Evolutionary conservation across 2,888 invertebrate species (phyloP), one percentile per base, ranked within the genome.

Genomic region (Apamea epomidion): DNA sequence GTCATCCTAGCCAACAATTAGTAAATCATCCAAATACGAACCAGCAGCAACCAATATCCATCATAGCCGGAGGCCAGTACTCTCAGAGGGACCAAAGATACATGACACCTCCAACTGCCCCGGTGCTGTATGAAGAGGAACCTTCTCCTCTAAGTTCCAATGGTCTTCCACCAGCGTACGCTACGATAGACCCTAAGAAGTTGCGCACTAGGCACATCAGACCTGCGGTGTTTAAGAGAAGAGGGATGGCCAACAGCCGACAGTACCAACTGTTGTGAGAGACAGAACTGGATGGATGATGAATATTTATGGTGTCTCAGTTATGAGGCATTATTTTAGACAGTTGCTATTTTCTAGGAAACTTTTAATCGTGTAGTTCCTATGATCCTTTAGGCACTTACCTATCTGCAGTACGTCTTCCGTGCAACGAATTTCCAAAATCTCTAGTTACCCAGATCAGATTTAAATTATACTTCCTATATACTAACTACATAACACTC

Each of bases 171-270:
- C 91, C 92, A 0, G 89, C 92, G 10, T 94, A 93, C 78, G 94
- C 94, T 0, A 94, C 93, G 7, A 92, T 94, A 58, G 91, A 93
- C 81, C 94, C 94, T 0, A 88, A 92, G 62, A 93, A 94, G 58
- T 87, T 94, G 32, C 87, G 92, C 25, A 88, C 91, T 0, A 84
- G 89, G 45, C 91, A 92, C 67, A 89, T 93, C 29, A 86, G 91
- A 68, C 93, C 94, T 0, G 90, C 91, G 4, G 86, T 93, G 32
- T 93, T 92, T 75, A 87, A 88, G 42, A 83, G 89, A 42, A 81
- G 82, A 72, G 87, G 83, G 7, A 37, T 89, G 58, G 60, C 75
- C 0, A 72, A 42, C 51, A 58, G 73, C 12, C 81, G 68, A 6
- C 73, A 79, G 58, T 90, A 90, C 76, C 85, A 88, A 70, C 62